Evolutionary conservation across 2,888 invertebrate species (phyloP), one percentile per base, ranked within the genome.

Genomic region (Neria commutata): DNA sequence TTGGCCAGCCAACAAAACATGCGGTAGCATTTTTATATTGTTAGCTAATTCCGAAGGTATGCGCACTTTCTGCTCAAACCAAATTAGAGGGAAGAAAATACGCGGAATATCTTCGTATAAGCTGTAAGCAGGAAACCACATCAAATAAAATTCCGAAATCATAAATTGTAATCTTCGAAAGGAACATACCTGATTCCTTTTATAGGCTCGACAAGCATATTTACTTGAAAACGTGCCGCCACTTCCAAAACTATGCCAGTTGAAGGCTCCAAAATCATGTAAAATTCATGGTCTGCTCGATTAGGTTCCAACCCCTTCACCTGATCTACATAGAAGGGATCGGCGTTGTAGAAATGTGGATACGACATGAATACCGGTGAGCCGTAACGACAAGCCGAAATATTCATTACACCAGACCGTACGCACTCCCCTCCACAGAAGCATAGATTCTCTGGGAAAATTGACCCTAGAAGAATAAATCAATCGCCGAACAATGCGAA

Each of bases 321-420:
- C 47, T 83, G 83, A 14, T 88, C 83, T 11, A 83, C 66, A 62
- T 91, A 89, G 61, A 80, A 83, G 0, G 88, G 86, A 81, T 93
- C 94, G 0, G 87, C 94, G 68, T 89, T 85, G 73, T 89, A 85
- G 80, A 92, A 95, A 82, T 95, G 94, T 0, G 95, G 95, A 67
- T 91, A 86, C 1, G 94, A 91, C 66, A 92, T 86, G 76, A 91
- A 92, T 0, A 91, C 89, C 0, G 95, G 95, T 0, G 93, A 90
- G 5, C 91, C 92, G 72, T 84, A 90, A 54, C 91, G 86, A 68
- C 92, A 93, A 0, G 89, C 83, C 0, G 91, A 90, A n/a, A 91
- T 86, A 80, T 92, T 91, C 79, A 92, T 84, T 25, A 89, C 85
- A 0, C 93, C 93, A 1, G 87, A 85, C 61, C 91, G 91, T 16